Evolutionary conservation across 2,113 vertebrate genomes (phyloP).

Genomic region (Macquaria ambigua): DNA sequence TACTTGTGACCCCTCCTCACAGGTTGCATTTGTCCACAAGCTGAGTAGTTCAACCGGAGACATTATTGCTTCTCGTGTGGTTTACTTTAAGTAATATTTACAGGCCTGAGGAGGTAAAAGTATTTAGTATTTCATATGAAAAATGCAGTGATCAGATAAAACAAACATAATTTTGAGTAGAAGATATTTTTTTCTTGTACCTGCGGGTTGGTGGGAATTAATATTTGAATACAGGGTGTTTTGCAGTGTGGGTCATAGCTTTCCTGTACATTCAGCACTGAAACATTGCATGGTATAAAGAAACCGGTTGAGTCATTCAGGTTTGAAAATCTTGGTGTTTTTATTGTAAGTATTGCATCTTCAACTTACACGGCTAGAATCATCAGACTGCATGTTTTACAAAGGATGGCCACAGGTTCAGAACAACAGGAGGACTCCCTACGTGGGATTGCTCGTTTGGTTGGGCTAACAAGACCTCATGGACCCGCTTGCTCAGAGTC

Average conservation of each 20-base stretch:
- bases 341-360: slow-evolving; percentile 86
- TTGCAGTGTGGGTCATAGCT: background rate
- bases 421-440: slow-evolving; percentile 68
- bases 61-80: background rate
- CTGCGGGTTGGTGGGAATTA: background rate
- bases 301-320: slow-evolving; percentile 38
- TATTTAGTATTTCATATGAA: background rate
- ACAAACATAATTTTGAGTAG: background rate
- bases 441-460: slow-evolving; percentile 54
- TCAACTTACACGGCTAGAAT: slow-evolving; percentile 80
- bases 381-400: slow-evolving; percentile 83
- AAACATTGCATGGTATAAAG: slow-evolving; percentile 10
- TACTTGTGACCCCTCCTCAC: background rate
- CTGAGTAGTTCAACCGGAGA: background rate
- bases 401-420: slow-evolving; percentile 82
- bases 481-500: slow-evolving; percentile 48
- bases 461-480: slow-evolving; percentile 41
- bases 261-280: background rate
- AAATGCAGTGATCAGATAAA: background rate
- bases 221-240: background rate
- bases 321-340: slow-evolving; percentile 83
- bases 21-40: background rate
- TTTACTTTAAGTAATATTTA: background rate
- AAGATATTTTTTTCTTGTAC: background rate
- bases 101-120: background rate